These are phyloP conservation scores for Sturnira hondurensis DNA, from an alignment of 2,113 vertebrate genomes.

Conservation along the genomic window DNA sequence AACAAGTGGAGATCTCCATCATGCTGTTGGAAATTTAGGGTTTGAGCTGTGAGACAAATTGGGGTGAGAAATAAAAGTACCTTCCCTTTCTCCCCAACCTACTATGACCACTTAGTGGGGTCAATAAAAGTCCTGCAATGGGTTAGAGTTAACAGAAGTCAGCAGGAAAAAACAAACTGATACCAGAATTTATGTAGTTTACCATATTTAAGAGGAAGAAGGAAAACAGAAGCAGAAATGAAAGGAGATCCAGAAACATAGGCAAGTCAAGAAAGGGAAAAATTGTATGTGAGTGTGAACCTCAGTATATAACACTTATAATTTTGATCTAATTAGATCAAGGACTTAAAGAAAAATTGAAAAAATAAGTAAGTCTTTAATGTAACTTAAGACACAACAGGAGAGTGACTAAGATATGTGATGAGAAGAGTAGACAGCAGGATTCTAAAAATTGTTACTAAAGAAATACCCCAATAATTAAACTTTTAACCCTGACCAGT, in stretches of 20 bases:
- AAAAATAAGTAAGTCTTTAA: not conserved
- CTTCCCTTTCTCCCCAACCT: not conserved
- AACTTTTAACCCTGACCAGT: too few species aligned
- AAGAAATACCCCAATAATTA: conserved; percentile 32
- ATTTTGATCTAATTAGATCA: not conserved
- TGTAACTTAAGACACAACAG: not conserved
- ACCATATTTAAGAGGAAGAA: not conserved
- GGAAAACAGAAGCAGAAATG: not conserved
- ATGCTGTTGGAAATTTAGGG: not conserved
- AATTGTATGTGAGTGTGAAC: not conserved
- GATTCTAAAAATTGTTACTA: conserved; percentile 1
- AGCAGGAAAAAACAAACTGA: not conserved
- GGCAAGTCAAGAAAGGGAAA: not conserved
- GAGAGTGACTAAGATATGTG: not conserved
- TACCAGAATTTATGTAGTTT: not conserved
- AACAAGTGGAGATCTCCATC: not conserved
- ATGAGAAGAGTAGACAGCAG: not conserved
- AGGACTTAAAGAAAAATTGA: conserved; percentile 32
- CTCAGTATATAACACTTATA: not conserved
- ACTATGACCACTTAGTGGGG: not conserved
- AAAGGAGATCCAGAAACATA: not conserved
- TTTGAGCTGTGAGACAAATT: not conserved
- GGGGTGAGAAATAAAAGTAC: not conserved
- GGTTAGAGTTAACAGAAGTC: not conserved
- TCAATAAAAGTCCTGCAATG: not conserved